Evolutionary conservation across 2,888 invertebrate genomes (phyloP).

Genomic region (Spilosoma lubricipeda): DNA sequence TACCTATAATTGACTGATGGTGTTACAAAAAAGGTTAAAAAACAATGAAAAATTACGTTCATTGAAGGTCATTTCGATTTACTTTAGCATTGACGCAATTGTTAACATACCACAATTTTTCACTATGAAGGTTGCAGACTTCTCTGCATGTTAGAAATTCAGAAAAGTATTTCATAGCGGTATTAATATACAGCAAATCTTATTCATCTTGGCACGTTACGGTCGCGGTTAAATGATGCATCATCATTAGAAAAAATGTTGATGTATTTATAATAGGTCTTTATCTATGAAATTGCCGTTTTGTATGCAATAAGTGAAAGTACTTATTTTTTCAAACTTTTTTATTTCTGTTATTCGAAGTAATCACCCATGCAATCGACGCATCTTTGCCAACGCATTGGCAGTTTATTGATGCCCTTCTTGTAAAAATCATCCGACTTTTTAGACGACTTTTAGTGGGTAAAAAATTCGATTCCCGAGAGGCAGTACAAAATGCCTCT

Average conservation of each 20-base stretch:
- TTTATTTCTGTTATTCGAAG: no score
- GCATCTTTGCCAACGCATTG: no score
- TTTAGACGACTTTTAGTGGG: no score
- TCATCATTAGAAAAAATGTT: not conserved
- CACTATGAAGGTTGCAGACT: conserved; percentile 4
- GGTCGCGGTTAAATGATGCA: not conserved
- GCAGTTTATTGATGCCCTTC: no score
- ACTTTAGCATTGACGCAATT: not conserved
- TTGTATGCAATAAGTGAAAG: no score
- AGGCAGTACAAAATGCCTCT: no score
- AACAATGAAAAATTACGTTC: not conserved
- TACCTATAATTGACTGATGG: not conserved
- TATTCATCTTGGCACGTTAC: not conserved
- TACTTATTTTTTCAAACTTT: no score
- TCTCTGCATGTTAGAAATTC: not conserved
- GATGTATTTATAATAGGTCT: no score
- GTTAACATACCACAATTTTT: not conserved
- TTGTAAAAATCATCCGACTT: no score
- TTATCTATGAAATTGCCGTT: no score
- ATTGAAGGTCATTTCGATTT: not conserved
- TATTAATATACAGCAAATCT: not conserved
- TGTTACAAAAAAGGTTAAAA: not conserved
- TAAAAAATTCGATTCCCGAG: no score
- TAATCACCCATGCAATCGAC: no score
- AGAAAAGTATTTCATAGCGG: not conserved